These are phyloP conservation scores for Anguilla pacifica DNA, from an alignment of 2,797 vertebrate genomes.

Conservation along the genomic window DNA sequence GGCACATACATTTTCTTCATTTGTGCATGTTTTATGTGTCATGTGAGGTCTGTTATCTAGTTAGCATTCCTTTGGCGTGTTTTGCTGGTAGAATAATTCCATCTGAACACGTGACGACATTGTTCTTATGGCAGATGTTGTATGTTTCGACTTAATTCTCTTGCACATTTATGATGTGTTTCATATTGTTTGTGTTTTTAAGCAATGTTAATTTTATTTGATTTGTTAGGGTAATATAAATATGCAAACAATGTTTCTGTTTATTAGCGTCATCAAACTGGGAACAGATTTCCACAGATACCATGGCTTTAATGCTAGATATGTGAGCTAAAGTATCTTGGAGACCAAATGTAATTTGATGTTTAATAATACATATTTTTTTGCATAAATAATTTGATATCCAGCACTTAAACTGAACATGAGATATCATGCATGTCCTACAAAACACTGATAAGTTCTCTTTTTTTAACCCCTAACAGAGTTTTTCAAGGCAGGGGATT, in stretches of 20 bases:
- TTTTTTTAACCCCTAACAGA: conserved; percentile 44
- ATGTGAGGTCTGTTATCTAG: neutral
- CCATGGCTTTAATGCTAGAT: neutral
- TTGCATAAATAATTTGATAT: conserved; percentile 28
- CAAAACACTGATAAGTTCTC: conserved; percentile 59
- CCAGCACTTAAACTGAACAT: neutral
- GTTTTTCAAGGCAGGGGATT: conserved; percentile 36
- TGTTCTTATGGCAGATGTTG: neutral
- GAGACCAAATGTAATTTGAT: conserved; percentile 19
- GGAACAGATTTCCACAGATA: neutral
- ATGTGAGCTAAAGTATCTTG: conserved; percentile 5
- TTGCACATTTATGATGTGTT: neutral
- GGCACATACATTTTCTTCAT: neutral
- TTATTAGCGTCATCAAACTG: neutral
- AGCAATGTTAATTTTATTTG: neutral
- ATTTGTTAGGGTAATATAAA: neutral
- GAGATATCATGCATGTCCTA: conserved; percentile 20
- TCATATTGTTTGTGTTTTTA: neutral
- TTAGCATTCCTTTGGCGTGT: neutral
- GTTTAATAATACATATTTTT: conserved; percentile 27
- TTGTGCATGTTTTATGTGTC: neutral
- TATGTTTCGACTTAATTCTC: neutral
- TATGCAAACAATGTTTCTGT: neutral
- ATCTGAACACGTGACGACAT: neutral
- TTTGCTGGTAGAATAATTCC: neutral